Base-by-base conservation (phyloP, 2,888 invertebrate genomes). In the Steromphala cineraria region DNA sequence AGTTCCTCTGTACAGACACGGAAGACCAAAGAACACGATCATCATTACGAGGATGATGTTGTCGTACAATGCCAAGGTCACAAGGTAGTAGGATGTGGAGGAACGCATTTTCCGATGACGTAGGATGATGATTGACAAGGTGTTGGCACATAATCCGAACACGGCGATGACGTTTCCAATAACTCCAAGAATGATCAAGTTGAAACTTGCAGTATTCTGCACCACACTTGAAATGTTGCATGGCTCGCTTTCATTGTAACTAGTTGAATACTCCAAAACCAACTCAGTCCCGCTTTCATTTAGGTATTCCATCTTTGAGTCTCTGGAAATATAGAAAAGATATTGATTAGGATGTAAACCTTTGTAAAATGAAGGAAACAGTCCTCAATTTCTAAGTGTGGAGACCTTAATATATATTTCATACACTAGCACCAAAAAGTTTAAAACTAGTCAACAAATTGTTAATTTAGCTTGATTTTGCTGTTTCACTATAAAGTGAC, bases 1-100 rank as follows among this genome's bases (percentile, higher is more conserved):
- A 19, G 85, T 79, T 67, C 89, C 87, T 36, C 84, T 82, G 10
- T 81, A 76, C 52, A 91, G 78, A 5, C 89, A 89, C 0, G 92
- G 92, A 21, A 92, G 81, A 13, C 90, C 89, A 80, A 93, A 86
- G 84, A 90, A 91, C 36, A 92, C 80, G 15, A 92, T 86, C 84
- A 94, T 91, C 4, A 93, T 91, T 88, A 97, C 94, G 89, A 98
- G 97, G 88, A 99, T 95, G 85, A 97, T 95, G 15, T 97, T 97
- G 95, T 99, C 99, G 94, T 98, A 98, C 89, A 97, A 95, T 31
- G 99, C 98, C 88, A 99, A 95, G 5, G 98, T 98, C 86, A 98
- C 97, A 83, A 99, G 95, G 91, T 98, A 95, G 94, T 98, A 97
- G 94, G 98, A 98, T 92, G 98, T 97, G 92, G 98, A 98, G 82